Conservation (phyloP, 2,113 vertebrate species). For the Chaetodon auriga region DNA sequence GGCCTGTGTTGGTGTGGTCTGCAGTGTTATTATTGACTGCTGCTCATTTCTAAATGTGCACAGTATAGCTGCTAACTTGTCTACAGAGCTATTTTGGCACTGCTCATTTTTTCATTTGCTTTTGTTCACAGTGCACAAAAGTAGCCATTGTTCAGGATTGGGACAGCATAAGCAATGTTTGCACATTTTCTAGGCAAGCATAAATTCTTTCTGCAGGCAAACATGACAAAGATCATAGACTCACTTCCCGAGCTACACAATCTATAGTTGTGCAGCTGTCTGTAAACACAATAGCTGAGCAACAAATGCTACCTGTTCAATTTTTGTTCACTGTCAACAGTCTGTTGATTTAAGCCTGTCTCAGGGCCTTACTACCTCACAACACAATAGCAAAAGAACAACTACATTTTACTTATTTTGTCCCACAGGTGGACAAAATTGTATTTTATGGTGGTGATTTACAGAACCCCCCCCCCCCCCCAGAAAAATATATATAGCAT, state of each 20-base stretch:
- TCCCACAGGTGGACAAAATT: background rate
- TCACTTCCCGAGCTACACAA: slow-evolving; percentile 23
- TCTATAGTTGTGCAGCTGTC: background rate
- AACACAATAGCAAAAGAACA: background rate
- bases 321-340: background rate
- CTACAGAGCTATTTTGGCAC: background rate
- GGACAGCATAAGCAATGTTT: slow-evolving; percentile 5
- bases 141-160: slow-evolving; percentile 7
- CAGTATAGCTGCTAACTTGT: background rate
- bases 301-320: background rate
- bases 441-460: background rate
- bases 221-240: slow-evolving; percentile 34
- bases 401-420: background rate
- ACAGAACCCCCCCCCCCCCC: too few relatives aligned
- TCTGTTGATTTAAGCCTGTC: background rate
- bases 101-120: slow-evolving; percentile 18
- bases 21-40: slow-evolving; percentile 16
- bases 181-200: slow-evolving; percentile 32
- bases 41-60: slow-evolving; percentile 15
- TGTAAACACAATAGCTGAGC: background rate
- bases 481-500: too few relatives aligned
- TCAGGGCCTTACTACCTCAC: background rate
- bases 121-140: slow-evolving; percentile 25
- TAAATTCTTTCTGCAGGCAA: slow-evolving; percentile 3
- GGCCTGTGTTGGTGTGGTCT: slow-evolving; percentile 2